phyloP scores from a whole-genome alignment of 1,140 invertebrate genomes.

The Maconellicoccus hirsutus region DNA sequence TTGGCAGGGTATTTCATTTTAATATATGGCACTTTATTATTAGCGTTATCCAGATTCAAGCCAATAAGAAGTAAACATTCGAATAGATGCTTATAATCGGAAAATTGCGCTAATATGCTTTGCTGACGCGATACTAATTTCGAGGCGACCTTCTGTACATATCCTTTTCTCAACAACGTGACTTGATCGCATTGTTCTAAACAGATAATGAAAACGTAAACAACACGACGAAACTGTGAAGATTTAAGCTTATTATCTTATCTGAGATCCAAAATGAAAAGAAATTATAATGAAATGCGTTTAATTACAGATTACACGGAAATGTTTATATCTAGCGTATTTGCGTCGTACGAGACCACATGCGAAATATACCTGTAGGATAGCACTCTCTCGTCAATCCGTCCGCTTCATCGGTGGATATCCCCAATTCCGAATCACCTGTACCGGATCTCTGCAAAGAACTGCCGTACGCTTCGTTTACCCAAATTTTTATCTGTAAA shows the following conservation, averaged over 20 bases:
- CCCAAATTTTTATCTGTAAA: constrained; percentile 12
- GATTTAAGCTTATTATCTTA: neutral
- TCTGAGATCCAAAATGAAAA: neutral
- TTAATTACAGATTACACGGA: neutral
- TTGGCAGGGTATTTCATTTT: constrained; percentile 51
- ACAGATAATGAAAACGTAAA: constrained; percentile 5
- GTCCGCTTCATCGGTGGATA: neutral
- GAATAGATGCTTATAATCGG: constrained; percentile 40
- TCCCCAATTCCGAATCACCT: neutral
- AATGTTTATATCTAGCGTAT: neutral
- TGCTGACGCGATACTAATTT: constrained; percentile 23
- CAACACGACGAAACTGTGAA: neutral
- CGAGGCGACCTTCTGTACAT: constrained; percentile 43
- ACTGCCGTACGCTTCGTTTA: constrained; percentile 5
- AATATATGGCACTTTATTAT: constrained; percentile 43
- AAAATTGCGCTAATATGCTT: constrained; percentile 11
- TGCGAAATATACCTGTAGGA: neutral
- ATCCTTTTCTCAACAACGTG: constrained; percentile 47
- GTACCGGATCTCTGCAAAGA: neutral
- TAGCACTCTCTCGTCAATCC: neutral
- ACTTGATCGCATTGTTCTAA: constrained; percentile 6
- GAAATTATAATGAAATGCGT: neutral
- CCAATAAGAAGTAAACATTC: constrained; percentile 52
- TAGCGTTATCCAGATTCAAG: constrained; percentile 42
- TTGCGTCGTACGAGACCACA: neutral